phyloP scores from a whole-genome alignment of 1,140 invertebrate species.

The Anagrus nilaparvatae region DNA sequence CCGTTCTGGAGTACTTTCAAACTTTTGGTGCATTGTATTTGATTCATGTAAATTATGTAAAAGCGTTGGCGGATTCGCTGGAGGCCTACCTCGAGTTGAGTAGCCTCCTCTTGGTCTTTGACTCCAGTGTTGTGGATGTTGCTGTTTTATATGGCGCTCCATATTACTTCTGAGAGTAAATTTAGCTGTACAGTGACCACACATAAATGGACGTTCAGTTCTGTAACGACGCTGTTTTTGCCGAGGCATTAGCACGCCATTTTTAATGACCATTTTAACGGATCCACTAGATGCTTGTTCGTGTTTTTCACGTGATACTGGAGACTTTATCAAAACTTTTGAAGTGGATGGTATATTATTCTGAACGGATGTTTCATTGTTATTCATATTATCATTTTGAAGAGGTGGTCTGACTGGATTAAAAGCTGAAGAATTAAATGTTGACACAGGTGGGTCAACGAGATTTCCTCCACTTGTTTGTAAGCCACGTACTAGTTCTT shows the following conservation, averaged over 20 bases:
- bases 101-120: conserved; percentile 53
- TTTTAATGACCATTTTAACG: conserved; percentile 83
- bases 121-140: conserved; percentile 81
- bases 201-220: conserved; percentile 82
- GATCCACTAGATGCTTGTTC: conserved; percentile 46
- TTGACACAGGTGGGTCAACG: conserved; percentile 41
- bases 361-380: conserved; percentile 6
- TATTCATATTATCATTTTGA: no score
- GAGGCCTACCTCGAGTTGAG: conserved; percentile 41
- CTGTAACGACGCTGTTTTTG: conserved; percentile 83
- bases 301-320: conserved; percentile 7
- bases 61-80: conserved; percentile 28
- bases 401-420: conserved; percentile 21
- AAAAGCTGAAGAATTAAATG: conserved; percentile 20
- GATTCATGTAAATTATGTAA: no score
- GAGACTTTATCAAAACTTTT: conserved; percentile 2
- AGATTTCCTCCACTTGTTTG: conserved; percentile 58
- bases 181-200: conserved; percentile 76
- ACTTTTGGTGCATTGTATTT: no score
- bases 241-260: conserved; percentile 78
- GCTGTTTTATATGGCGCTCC: conserved; percentile 88
- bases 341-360: neutral
- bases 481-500: conserved; percentile 52
- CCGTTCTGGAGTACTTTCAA: conserved; percentile 13
- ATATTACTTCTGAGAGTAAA: conserved; percentile 87